Conservation (phyloP, 2,888 invertebrate species). For the Cantharis rustica region DNA sequence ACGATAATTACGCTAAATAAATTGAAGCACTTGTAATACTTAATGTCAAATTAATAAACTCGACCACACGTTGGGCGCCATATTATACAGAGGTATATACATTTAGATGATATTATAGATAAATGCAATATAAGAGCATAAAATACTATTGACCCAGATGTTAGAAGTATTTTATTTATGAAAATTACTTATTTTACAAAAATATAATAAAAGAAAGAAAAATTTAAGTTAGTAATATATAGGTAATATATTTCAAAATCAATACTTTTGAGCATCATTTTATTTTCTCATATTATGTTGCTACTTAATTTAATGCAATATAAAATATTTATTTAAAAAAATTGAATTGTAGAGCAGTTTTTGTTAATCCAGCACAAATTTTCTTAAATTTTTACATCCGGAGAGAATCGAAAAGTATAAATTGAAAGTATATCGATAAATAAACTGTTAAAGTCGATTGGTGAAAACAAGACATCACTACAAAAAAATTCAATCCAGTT, state of each 20-base stretch:
- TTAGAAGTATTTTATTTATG: not conserved
- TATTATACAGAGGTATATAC: not conserved
- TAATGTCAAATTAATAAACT: not conserved
- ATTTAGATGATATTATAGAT: not conserved
- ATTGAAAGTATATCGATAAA: constrained; percentile 19
- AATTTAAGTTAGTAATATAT: no score
- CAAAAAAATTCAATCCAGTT: constrained; percentile 41
- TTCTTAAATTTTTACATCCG: not conserved
- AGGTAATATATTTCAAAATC: no score
- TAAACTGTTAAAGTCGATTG: constrained; percentile 27
- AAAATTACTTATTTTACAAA: not conserved
- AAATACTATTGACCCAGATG: not conserved
- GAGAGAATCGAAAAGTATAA: not conserved
- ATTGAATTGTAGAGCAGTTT: not conserved
- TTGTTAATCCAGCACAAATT: not conserved
- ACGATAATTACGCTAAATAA: not conserved
- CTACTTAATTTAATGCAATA: not conserved
- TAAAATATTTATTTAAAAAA: not conserved
- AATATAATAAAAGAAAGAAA: not conserved
- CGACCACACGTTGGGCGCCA: not conserved
- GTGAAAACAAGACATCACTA: constrained; percentile 51
- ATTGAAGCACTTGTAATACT: not conserved
- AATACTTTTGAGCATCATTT: no score
- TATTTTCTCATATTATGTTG: not conserved
- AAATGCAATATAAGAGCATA: not conserved